Evolutionary conservation across 2,797 vertebrate species (phyloP).

Genomic region (Paedocypris micromegethes): DNA sequence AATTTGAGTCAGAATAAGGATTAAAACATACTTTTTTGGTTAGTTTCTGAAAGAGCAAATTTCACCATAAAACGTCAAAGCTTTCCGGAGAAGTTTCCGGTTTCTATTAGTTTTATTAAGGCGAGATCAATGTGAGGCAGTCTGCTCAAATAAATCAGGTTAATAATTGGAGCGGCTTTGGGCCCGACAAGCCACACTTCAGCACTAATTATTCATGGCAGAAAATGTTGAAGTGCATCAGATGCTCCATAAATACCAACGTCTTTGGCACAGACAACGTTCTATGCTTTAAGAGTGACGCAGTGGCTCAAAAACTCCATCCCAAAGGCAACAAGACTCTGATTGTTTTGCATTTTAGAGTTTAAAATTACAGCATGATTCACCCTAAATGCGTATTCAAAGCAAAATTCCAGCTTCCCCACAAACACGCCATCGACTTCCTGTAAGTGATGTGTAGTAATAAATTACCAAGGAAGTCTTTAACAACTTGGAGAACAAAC

Average conservation of each 20-base stretch:
- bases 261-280: conserved; percentile 8
- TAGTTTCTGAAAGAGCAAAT: too few species aligned
- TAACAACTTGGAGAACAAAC: conserved; percentile 15
- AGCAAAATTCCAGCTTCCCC: conserved; percentile 19
- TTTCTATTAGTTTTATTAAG: conserved; percentile 31
- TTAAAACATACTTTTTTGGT: too few species aligned
- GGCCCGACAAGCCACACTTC: conserved; percentile 17
- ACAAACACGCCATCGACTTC: neutral
- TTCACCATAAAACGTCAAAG: conserved; percentile 20
- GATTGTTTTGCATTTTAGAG: conserved; percentile 30
- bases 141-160: conserved; percentile 38
- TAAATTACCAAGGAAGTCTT: neutral
- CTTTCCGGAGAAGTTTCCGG: conserved; percentile 17
- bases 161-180: conserved; percentile 32
- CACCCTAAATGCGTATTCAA: neutral
- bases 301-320: conserved; percentile 21
- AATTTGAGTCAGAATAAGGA: too few species aligned
- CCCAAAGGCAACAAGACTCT: conserved; percentile 28
- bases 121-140: conserved; percentile 31
- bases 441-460: neutral
- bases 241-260: conserved; percentile 40
- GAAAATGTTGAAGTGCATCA: conserved; percentile 30
- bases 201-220: conserved; percentile 28
- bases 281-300: conserved; percentile 9
- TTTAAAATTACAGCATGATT: conserved; percentile 40